These are phyloP conservation scores for Spermophilus dauricus DNA, from an alignment of 2,113 vertebrate species.

Conservation along the genomic window DNA sequence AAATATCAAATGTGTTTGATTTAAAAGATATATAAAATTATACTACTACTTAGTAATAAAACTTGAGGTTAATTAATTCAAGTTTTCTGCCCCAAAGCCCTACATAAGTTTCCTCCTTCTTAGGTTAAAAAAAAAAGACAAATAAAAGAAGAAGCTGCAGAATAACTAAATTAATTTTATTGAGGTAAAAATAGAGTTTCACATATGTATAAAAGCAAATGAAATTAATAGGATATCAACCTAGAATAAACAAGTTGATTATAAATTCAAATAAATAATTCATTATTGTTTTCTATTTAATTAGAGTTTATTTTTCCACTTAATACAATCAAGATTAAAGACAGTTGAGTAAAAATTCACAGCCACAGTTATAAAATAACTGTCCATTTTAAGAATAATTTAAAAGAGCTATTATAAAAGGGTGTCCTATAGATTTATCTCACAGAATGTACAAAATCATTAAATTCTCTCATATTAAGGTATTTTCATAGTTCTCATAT, in stretches of 20 bases:
- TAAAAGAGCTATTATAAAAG: neutral
- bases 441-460: neutral
- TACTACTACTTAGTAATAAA: neutral
- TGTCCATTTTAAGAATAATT: neutral
- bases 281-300: neutral
- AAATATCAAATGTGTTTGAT: neutral
- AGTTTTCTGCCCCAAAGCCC: neutral
- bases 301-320: neutral
- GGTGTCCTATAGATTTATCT: neutral
- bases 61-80: neutral
- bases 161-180: neutral
- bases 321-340: neutral
- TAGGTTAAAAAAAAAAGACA: neutral
- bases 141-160: neutral
- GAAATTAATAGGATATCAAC: neutral
- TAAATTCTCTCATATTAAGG: neutral
- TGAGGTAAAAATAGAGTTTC: neutral
- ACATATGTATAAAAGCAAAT: neutral
- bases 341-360: neutral
- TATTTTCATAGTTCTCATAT: neutral
- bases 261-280: neutral
- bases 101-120: fast-evolving
- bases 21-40: neutral
- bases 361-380: neutral
- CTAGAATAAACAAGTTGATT: neutral